A percentile compares a stretch with the other conserved stretches of the same genome.
These are phyloP conservation scores for Metaphire vulgaris DNA, from an alignment of 1,140 invertebrate species.

Conservation along the genomic window DNA sequence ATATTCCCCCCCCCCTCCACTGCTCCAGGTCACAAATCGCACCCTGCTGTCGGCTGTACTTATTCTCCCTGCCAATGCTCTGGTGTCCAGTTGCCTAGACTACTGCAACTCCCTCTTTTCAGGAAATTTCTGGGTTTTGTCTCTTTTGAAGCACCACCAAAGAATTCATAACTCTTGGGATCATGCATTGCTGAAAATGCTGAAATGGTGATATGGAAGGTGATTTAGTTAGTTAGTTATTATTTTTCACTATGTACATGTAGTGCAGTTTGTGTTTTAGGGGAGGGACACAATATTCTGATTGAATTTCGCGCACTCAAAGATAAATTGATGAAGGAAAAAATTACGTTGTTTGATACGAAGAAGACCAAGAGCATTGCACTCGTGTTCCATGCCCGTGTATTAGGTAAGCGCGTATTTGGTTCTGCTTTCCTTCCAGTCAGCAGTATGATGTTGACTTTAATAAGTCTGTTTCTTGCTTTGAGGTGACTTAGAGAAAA, in stretches of 20 bases:
- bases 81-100: too few species aligned
- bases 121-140: too few species aligned
- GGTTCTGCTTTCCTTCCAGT: not conserved
- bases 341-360: conserved; percentile 33
- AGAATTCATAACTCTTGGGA: too few species aligned
- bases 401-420: conserved; percentile 37
- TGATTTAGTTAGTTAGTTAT: not conserved
- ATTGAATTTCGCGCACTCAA: conserved; percentile 41
- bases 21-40: too few species aligned
- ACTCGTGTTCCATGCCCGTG: conserved; percentile 41
- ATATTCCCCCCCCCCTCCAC: too few species aligned
- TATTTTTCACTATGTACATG: not conserved
- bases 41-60: too few species aligned
- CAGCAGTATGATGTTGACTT: not conserved
- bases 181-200: too few species aligned
- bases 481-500: too few species aligned
- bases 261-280: conserved; percentile 27
- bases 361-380: conserved; percentile 31
- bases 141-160: too few species aligned
- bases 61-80: too few species aligned
- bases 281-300: conserved; percentile 37
- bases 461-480: too few species aligned
- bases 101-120: too few species aligned
- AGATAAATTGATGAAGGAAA: conserved; percentile 44
- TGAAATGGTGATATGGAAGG: not conserved